These are phyloP conservation scores for Camponotus floridanus DNA, from an alignment of 1,140 invertebrate genomes.

Conservation along the genomic window DNA sequence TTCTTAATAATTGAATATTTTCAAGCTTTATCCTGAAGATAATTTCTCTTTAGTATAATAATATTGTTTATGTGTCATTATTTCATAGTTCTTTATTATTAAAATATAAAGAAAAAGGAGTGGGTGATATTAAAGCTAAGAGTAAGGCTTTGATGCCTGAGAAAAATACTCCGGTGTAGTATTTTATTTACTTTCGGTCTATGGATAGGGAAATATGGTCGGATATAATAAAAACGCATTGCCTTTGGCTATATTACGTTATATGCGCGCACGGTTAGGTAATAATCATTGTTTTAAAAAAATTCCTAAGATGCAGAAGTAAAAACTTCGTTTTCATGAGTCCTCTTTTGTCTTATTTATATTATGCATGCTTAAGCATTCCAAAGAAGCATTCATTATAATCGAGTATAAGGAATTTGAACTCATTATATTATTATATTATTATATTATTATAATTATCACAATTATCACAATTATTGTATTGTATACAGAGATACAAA, in stretches of 20 bases:
- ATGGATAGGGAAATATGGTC: slow-evolving; percentile 42
- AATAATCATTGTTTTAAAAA: slow-evolving; percentile 64
- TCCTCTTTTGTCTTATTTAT: slow-evolving; percentile 15
- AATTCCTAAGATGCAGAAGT: slow-evolving; percentile 51
- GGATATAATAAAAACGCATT: slow-evolving; percentile 66
- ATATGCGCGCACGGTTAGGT: background rate
- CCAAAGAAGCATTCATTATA: slow-evolving; percentile 1
- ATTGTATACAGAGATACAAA: too few species aligned
- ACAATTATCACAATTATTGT: background rate
- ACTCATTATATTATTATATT: too few species aligned
- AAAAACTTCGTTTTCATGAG: slow-evolving; percentile 61
- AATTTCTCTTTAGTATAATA: background rate
- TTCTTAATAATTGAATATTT: background rate
- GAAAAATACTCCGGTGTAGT: slow-evolving; percentile 19
- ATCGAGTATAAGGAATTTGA: background rate
- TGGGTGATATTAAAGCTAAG: background rate
- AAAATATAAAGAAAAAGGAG: background rate
- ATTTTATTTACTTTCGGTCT: slow-evolving; percentile 35
- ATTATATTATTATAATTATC: too few species aligned
- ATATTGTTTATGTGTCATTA: background rate
- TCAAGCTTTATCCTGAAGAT: background rate
- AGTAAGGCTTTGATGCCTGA: slow-evolving; percentile 5
- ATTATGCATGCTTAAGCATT: slow-evolving; percentile 32
- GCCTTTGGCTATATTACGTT: slow-evolving; percentile 33
- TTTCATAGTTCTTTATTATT: background rate